A percentile compares a stretch with the other conserved stretches of the same genome.
Evolutionary conservation across 2,113 vertebrate species (phyloP).

Genomic region (Scytalopus superciliaris): DNA sequence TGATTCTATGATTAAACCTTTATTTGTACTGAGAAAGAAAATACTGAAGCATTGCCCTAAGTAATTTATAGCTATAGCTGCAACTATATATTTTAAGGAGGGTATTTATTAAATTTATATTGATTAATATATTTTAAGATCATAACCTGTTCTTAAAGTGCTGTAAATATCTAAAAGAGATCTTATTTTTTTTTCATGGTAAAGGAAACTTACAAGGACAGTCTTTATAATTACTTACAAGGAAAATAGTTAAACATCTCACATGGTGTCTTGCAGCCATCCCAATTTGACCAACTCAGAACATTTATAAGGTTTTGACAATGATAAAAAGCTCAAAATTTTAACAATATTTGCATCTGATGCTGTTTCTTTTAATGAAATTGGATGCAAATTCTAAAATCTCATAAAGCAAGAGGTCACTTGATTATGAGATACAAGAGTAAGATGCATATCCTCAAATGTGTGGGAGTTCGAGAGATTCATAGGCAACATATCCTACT

Average conservation of each 20-base stretch:
- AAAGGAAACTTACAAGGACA: neutral
- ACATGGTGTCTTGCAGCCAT: neutral
- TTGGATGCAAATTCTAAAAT: neutral
- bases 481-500: neutral
- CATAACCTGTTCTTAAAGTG: neutral
- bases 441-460: neutral
- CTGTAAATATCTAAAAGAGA: neutral
- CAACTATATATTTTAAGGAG: neutral
- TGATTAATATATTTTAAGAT: neutral
- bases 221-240: neutral
- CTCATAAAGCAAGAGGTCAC: neutral
- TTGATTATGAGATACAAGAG: neutral
- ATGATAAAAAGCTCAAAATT: neutral
- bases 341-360: neutral
- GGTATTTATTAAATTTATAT: neutral
- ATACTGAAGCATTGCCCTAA: neutral
- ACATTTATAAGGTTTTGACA: neutral
- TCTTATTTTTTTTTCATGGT: neutral
- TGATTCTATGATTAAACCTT: neutral
- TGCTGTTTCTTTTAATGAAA: neutral
- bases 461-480: neutral
- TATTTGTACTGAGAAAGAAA: neutral
- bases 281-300: neutral
- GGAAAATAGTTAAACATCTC: neutral
- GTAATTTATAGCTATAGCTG: neutral